Evolutionary conservation across 1,140 invertebrate genomes (phyloP), one percentile per base, ranked within the genome.

Genomic region (Oncopodura yosiiana): DNA sequence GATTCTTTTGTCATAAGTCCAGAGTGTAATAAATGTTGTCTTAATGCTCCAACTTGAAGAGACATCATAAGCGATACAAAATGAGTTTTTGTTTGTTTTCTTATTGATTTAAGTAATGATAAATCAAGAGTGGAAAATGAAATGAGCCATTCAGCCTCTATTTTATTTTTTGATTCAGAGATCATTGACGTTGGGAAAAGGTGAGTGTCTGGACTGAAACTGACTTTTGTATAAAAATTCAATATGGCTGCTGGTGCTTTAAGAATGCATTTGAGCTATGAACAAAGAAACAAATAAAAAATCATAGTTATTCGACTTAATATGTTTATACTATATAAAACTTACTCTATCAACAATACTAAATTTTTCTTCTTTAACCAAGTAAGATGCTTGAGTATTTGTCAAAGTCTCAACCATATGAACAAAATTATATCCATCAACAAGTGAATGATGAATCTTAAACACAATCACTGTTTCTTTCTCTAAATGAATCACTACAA

Each of bases 381-480:
- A 21, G 19, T 55, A 49, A 1, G 53, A 45, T 23, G 53, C 53
- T 6, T 46, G 43, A 41, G 39, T 37, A 11, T 44, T 45, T 0
- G 44, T 48, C 14, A 55, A 27, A 19, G 41, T 49, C 19, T 36
- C 44, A 41, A 55, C 53, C 11, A 55, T 49, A 27, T 55, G 53
- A 23, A 55, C 45, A 49, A 55, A 55, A 14, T 36, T 42, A 24
- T 55, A 55, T 16, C 53, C 53, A 49, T 55, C 53, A 0, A 55
- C 32, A 1, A 55, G 24, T 30, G 42, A 26, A 27, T 55, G 53
- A 34, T 46, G 45, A 26, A 55, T 42, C 36, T 55, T 55, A 18
- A 46, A 38, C 12, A 55, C 16, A 42, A 55, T 46, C 3, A 19
- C 45, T 8, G 53, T 55, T 11, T 55, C 45, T 18, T 23, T 38